Evolutionary conservation across 2,888 invertebrate genomes (phyloP), one percentile per base, ranked within the genome.

Genomic region (Cacoxenus indagator): DNA sequence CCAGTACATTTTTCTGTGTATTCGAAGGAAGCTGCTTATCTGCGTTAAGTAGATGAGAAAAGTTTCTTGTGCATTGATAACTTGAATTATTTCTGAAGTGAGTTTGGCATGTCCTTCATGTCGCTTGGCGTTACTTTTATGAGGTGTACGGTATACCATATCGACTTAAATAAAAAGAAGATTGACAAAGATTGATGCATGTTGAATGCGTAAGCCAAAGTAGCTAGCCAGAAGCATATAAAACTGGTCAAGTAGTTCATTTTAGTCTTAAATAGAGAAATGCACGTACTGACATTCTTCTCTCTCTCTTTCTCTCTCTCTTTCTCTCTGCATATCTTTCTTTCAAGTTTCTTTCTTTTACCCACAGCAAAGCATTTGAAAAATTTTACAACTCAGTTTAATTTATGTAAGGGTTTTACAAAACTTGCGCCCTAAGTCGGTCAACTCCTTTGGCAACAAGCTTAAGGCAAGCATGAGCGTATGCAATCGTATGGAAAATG

Each of bases 31-130:
- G 73, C 71, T 84, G 77, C 81, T 81, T 83, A 81, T 81, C 84
- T 81, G 75, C 72, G 77, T 75, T 83, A 81, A 83, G 81, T 81
- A 81, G 84, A 81, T 81, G 81, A 82, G 84, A 81, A 81, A 81
- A 81, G 82, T 81, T 81, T 81, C 76, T 76, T 71, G 43, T 29
- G 70, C 77, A 82, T 75, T 83, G 81, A 81, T 83, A 83, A 81
- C 70, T 78, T 82, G 82, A 82, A 76, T 82, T 75, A 37, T 37
- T 37, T 37, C 37, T 37, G 37, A 37, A 37, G 37, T 37, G 37
- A 37, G 37, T 37, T 37, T 8, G 37, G 2, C 37, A 11, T 37
- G 37, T 37, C 37, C 14, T 37, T 37, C 9, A 14, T 37, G 37
- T 37, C 37, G 37, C 37, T 37, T 11, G 8, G 37, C 37, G 37